Base-by-base conservation (phyloP, 2,888 invertebrate genomes). In the Ferdinandea cuprea region DNA sequence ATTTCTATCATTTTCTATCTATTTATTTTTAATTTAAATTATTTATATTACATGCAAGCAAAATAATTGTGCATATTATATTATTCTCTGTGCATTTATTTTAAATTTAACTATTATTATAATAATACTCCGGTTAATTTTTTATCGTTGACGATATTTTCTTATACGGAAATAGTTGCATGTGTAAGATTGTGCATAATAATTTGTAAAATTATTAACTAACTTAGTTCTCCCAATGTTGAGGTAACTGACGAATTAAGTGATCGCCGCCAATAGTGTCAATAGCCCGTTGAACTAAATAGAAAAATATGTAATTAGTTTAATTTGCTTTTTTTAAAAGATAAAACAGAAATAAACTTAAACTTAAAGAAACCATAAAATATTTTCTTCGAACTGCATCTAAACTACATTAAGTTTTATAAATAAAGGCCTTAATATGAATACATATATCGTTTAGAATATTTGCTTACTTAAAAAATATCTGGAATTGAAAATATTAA, bases 191-290 rank as follows among this genome's bases (percentile, higher is more conserved):
- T n/a, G n/a, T n/a, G n/a, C n/a, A n/a, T n/a, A n/a, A n/a, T n/a
- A n/a, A n/a, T n/a, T n/a, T n/a, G n/a, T n/a, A n/a, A n/a, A n/a
- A n/a, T n/a, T n/a, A n/a, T 3, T 21, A 21, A 17, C 8, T 15
- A 11, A 2, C 13, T 17, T 72, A 72, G 11, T 72, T 8, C 7
- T 56, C 25, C 46, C 54, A 37, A 3, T 19, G 15, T 40, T 66
- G 42, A n/a, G 66, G 65, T 9, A 9, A 17, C 2, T 59, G 50
- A 13, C 73, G 65, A 2, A 76, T 68, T 44, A 76, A 32, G 13
- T 76, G 76, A 54, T 76, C 76, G 6, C 76, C 76, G 25, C 76
- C 76, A 7, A 76, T 58, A 13, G 68, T 30, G 11, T 76, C 76
- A 28, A 76, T 52, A 1, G 76, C 68, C 1, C 76, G 42, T 44